Percentiles rank a stretch among this genome's conserved stretches.
Conservation (phyloP, 2,797 vertebrate species). For the Neosilurus mollespiculum region DNA sequence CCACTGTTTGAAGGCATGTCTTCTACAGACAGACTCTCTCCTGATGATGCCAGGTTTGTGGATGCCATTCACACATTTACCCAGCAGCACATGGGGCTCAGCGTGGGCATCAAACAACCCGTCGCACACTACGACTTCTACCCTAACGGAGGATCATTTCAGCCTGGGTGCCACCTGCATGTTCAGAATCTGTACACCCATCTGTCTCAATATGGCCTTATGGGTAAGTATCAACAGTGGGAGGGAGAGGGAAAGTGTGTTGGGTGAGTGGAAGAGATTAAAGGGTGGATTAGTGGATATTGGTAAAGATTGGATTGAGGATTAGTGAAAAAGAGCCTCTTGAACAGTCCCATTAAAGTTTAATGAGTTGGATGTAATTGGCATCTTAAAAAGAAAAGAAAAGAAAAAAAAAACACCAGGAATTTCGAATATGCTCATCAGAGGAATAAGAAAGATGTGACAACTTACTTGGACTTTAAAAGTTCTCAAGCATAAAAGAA, state of each 20-base stretch:
- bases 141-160: slow-evolving; percentile 90
- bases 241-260: not conserved
- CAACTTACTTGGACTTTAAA: slow-evolving; percentile 52
- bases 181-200: slow-evolving; percentile 84
- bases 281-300: not conserved
- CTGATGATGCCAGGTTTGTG: slow-evolving; percentile 91
- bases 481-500: slow-evolving; percentile 66
- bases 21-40: slow-evolving; percentile 84
- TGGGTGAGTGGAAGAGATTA: not conserved
- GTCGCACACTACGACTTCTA: slow-evolving; percentile 94
- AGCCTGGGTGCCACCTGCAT: slow-evolving; percentile 89
- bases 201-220: slow-evolving; percentile 80
- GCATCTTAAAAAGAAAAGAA: not conserved
- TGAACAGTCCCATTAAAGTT: slow-evolving; percentile 1
- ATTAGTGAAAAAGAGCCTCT: not conserved
- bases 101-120: slow-evolving; percentile 91
- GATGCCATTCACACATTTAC: slow-evolving; percentile 96
- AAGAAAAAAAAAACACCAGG: slow-evolving; percentile 34
- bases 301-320: not conserved
- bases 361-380: slow-evolving; percentile 5
- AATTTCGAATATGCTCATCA: slow-evolving; percentile 57
- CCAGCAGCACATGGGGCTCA: slow-evolving; percentile 87
- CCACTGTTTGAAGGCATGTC: slow-evolving; percentile 91
- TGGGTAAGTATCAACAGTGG: slow-evolving; percentile 69
- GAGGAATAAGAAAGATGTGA: slow-evolving; percentile 29